phyloP scores from a whole-genome alignment of 2,797 vertebrate species.

The Chaunax sp. region DNA sequence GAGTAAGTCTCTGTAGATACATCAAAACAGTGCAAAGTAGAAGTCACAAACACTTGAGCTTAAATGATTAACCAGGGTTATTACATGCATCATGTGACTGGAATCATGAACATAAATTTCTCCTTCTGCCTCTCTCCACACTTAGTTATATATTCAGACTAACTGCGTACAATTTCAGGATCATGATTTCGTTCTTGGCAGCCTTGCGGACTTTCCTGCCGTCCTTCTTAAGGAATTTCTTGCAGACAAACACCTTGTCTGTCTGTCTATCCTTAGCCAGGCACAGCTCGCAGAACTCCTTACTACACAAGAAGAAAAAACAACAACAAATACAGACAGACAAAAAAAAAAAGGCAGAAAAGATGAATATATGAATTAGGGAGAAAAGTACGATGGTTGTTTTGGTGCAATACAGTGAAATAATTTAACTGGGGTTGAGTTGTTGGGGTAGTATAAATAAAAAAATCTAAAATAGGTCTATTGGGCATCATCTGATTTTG shows the following conservation, averaged over 20 bases:
- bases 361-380: constrained; percentile 30
- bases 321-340: constrained; percentile 34
- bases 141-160: constrained; percentile 53
- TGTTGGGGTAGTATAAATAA: constrained; percentile 39
- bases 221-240: constrained; percentile 92
- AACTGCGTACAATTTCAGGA: constrained; percentile 89
- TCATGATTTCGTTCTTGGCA: constrained; percentile 92
- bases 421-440: constrained; percentile 40
- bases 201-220: constrained; percentile 90
- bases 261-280: constrained; percentile 88
- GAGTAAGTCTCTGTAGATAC: background rate
- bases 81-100: constrained; percentile 9
- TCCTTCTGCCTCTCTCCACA: constrained; percentile 14
- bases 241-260: constrained; percentile 89
- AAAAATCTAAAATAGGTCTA: constrained; percentile 26
- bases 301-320: constrained; percentile 74
- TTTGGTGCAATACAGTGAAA: constrained; percentile 40
- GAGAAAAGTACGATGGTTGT: constrained; percentile 16
- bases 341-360: constrained; percentile 25
- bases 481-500: constrained; percentile 28
- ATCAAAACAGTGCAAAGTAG: constrained; percentile 9
- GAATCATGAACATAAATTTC: constrained; percentile 5
- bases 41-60: constrained; percentile 28
- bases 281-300: constrained; percentile 92
- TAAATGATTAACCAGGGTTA: constrained; percentile 7